These are phyloP conservation scores for Thecophora atra DNA, from an alignment of 2,888 invertebrate genomes.

Conservation along the genomic window DNA sequence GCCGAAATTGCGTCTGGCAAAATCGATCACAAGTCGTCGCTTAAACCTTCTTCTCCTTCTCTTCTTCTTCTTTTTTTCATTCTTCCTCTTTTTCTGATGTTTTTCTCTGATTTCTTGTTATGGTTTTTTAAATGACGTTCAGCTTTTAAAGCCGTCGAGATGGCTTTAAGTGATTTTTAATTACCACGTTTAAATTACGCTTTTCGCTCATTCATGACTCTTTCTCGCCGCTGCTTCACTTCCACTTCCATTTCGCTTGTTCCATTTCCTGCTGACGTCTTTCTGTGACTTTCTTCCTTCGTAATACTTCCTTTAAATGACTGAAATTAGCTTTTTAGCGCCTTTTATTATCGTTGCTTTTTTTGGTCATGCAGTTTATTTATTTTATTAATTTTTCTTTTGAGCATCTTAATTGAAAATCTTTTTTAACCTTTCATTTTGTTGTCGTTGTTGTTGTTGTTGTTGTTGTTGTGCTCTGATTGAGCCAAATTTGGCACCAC, in stretches of 20 bases:
- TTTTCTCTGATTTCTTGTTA: constrained; percentile 25
- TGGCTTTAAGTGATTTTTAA: background rate
- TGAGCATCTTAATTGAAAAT: constrained; percentile 12
- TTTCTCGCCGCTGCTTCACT: background rate
- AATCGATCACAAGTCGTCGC: constrained; percentile 24
- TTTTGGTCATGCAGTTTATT: too few relatives aligned
- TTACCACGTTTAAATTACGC: background rate
- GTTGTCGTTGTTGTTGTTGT: background rate
- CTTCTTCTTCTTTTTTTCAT: too few relatives aligned
- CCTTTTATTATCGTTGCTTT: too few relatives aligned
- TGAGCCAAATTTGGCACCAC: background rate
- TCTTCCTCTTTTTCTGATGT: too few relatives aligned
- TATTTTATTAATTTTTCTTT: too few relatives aligned
- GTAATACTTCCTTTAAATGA: background rate
- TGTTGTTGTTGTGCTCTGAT: too few relatives aligned
- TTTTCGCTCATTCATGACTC: background rate
- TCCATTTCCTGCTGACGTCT: background rate
- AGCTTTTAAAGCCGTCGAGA: background rate
- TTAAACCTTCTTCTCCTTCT: too few relatives aligned
- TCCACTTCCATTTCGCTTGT: background rate
- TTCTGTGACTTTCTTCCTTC: background rate
- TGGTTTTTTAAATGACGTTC: background rate
- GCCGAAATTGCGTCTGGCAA: background rate
- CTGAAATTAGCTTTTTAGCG: background rate
- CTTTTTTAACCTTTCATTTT: background rate